A percentile compares a stretch with the other conserved stretches of the same genome.
Conservation (phyloP, 2,797 vertebrate species). For the Enteromius trimaculatus region DNA sequence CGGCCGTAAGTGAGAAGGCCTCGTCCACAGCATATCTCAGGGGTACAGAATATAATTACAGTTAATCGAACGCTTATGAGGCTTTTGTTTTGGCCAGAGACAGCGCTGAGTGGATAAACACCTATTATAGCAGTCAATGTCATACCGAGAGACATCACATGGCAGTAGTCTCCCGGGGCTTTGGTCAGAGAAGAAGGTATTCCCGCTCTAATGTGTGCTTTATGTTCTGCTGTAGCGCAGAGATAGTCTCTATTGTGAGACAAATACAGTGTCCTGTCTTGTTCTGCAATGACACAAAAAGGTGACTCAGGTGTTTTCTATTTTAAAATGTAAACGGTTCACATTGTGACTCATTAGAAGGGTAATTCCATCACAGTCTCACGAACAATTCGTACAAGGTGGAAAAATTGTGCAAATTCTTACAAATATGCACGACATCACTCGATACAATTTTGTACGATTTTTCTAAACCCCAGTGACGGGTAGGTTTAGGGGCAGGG, state of each 20-base stretch:
- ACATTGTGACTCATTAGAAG: not conserved
- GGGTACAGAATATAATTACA: conserved; percentile 57
- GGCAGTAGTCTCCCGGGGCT: conserved; percentile 17
- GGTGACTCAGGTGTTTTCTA: not conserved
- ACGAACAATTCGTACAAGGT: too few relatives aligned
- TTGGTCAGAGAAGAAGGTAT: conserved; percentile 25
- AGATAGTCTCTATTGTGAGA: not conserved
- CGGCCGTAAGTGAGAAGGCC: conserved; percentile 24
- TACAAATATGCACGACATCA: too few relatives aligned
- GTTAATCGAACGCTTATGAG: conserved; percentile 54
- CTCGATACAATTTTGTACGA: too few relatives aligned
- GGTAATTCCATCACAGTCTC: too few relatives aligned
- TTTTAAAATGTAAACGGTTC: not conserved
- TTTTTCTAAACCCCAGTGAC: too few relatives aligned
- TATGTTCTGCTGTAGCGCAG: not conserved
- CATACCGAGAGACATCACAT: conserved; percentile 40
- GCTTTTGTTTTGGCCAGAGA: conserved; percentile 59
- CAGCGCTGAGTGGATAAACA: conserved; percentile 57
- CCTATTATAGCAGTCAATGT: conserved; percentile 56
- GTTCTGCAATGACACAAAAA: conserved; percentile 13
- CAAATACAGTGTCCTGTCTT: conserved; percentile 7
- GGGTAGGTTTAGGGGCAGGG: too few relatives aligned
- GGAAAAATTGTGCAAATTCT: too few relatives aligned
- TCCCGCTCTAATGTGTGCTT: conserved; percentile 21
- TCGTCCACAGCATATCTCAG: conserved; percentile 42